Evolutionary conservation across 2,888 invertebrate species (phyloP), one percentile per base, ranked within the genome.

Genomic region (Watsonalla binaria): DNA sequence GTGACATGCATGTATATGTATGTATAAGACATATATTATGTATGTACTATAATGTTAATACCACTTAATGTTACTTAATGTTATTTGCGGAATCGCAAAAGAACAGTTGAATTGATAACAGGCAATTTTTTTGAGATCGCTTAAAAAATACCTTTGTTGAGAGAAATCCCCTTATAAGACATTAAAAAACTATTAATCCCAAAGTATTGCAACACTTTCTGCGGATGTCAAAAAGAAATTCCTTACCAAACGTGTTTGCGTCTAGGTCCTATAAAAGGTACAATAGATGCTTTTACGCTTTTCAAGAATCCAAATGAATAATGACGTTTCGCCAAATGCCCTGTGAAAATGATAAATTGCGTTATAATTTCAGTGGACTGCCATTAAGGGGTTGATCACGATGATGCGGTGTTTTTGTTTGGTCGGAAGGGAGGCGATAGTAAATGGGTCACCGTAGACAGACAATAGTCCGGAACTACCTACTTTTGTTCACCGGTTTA

Each of bases 291-390:
- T 77, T 78, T 73, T 64, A 66, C 65, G 68, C 66, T 70, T 72
- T 77, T 68, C 68, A 70, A 62, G 69, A 76, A 71, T 72, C 59
- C 63, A 72, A 78, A 84, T 82, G 80, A 82, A 76, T 84, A 73
- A 84, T 78, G 83, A 78, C 74, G 66, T 81, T 76, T 74, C 68
- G 58, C 61, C 65, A 64, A 82, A 78, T 78, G 65, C 68, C 72
- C 70, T 65, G 67, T 65, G 68, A 70, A 76, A 76, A 72, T 84
- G 84, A 85, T 77, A 75, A 81, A 84, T 85, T 76, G 73, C 74
- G 70, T 74, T 74, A 74, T 80, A 82, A 84, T 84, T 82, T 76
- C 73, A 63, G 66, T 60, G 65, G 68, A 67, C 62, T 63, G 56
- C 67, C 63, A 72, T 73, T 74, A 72, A 59, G 55, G 63, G 69